Evolutionary conservation across 2,888 invertebrate genomes (phyloP), one percentile per base, ranked within the genome.

Genomic region (Drosophila putrida): DNA sequence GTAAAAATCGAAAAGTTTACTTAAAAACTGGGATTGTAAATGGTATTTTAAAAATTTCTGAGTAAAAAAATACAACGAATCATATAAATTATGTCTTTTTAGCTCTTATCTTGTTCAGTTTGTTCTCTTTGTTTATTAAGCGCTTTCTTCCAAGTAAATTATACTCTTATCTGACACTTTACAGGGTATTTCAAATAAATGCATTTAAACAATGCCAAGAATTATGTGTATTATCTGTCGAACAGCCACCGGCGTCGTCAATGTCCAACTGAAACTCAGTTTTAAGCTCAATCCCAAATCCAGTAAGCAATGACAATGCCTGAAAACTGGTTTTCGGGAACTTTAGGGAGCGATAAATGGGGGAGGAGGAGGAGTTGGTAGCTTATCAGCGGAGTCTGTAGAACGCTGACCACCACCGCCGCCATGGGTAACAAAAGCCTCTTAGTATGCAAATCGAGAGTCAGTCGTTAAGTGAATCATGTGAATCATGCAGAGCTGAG

Each of bases 401-500:
- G 62, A 41, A 41, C 3, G 33, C 25, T 39, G 6, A 41, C 41
- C 41, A 6, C 41, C 20, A 79, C 31, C 5, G 28, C 28, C 8
- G 66, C 47, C 49, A 46, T 57, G 49, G 50, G 36, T 41, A 36
- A 27, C 59, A 63, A 81, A 80, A 88, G 78, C 75, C 71, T 82
- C 87, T 83, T 88, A 83, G 83, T 88, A 88, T 83, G 83, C 83
- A 83, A 88, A 83, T 80, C 83, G 75, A 73, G 74, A 71, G 43
- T n/a, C 59, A 60, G 72, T 65, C 72, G 80, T 80, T 69, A 75
- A 80, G 76, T 78, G 78, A 78, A 80, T 78, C 78, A 78, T 72
- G 62, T 72, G 76, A 75, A 68, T 75, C 68, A 67, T 75, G 73
- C 68, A 70, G 63, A 60, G 62, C 50, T 6, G 20, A 20, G 20